These are phyloP conservation scores for Silurus lanzhouensis DNA, from an alignment of 2,797 vertebrate genomes.

Conservation along the genomic window DNA sequence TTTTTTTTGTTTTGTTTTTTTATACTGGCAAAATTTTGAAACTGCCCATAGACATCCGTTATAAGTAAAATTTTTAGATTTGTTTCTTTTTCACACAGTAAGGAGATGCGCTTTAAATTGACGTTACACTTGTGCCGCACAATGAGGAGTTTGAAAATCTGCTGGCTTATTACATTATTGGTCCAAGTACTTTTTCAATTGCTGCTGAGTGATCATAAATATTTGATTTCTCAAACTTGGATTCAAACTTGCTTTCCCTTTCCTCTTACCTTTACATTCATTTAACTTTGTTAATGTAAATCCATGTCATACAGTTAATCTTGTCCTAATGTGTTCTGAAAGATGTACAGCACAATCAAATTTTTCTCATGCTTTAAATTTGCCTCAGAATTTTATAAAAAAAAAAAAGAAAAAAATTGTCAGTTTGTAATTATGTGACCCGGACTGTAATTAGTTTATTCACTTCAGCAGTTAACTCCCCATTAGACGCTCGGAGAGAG, in stretches of 20 bases:
- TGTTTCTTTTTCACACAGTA: background rate
- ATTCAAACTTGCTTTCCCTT: slow-evolving; percentile 45
- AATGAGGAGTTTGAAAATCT: background rate
- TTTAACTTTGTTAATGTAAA: slow-evolving; percentile 83
- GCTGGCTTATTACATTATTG: background rate
- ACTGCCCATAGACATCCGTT: background rate
- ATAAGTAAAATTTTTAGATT: background rate
- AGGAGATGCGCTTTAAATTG: background rate
- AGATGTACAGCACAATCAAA: slow-evolving; percentile 79
- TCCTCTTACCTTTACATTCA: slow-evolving; percentile 70
- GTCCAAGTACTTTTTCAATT: background rate
- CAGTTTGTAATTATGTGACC: slow-evolving; percentile 83
- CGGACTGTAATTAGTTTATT: slow-evolving; percentile 81
- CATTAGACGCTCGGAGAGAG: slow-evolving; percentile 67
- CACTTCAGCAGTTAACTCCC: slow-evolving; percentile 77
- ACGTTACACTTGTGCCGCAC: background rate
- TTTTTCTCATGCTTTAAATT: slow-evolving; percentile 78
- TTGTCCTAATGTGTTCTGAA: slow-evolving; percentile 81
- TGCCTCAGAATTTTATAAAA: slow-evolving; percentile 74
- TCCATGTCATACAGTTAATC: slow-evolving; percentile 82
- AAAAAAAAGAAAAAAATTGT: slow-evolving; percentile 77
- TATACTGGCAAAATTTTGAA: background rate
- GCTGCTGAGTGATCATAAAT: background rate
- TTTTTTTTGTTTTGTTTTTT: background rate
- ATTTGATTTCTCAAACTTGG: slow-evolving; percentile 1